Evolutionary conservation across 35 echinoderm and acorn worm species (phyloP).

Genomic region (Stichopus chloronotus): DNA sequence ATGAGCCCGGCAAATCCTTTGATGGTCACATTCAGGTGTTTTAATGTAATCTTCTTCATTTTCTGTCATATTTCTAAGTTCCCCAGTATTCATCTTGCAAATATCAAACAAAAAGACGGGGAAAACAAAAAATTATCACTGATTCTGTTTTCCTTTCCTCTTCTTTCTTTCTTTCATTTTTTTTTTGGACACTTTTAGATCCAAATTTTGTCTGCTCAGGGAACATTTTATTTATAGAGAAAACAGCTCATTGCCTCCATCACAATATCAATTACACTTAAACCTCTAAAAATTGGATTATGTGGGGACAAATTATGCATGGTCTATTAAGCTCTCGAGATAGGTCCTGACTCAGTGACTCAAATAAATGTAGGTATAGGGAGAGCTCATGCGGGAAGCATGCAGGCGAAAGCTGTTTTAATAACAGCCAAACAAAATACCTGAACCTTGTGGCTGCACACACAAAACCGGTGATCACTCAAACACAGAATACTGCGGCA

Average conservation of each 20-base stretch:
- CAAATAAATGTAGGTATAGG: background rate
- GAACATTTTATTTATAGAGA: conserved; percentile 52
- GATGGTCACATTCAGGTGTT: background rate
- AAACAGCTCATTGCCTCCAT: conserved; percentile 48
- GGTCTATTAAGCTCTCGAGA: conserved; percentile 39
- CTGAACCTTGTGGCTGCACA: background rate
- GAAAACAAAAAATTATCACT: conserved; percentile 19
- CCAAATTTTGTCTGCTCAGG: conserved; percentile 4
- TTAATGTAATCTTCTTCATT: background rate
- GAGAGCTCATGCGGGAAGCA: background rate
- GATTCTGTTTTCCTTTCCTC: conserved; percentile 31
- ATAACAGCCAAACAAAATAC: conserved; percentile 28
- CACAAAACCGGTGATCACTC: background rate
- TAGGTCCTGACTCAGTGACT: background rate
- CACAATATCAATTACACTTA: conserved; percentile 56
- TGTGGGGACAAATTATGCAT: conserved; percentile 47
- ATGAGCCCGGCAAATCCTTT: background rate
- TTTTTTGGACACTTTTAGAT: background rate
- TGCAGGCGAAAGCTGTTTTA: background rate
- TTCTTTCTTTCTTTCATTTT: background rate
- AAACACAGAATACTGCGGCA: background rate
- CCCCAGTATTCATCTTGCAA: background rate
- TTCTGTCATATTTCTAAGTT: background rate
- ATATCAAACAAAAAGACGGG: background rate
- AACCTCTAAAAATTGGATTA: conserved; percentile 53